Base-by-base conservation (phyloP, 2,888 invertebrate genomes). In the Drosophila robusta region DNA sequence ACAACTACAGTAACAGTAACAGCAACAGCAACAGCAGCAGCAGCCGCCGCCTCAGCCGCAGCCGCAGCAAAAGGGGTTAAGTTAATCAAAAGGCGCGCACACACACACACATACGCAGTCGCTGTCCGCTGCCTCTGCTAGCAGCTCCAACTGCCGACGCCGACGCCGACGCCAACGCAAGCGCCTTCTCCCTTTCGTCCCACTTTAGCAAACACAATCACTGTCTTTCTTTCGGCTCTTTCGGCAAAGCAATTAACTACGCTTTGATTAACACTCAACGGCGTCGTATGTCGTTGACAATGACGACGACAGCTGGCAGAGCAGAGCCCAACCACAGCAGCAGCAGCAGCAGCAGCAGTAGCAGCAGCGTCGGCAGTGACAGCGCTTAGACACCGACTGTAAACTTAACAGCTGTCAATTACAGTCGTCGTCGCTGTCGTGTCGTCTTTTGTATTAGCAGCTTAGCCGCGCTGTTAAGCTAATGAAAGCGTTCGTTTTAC, bases 211-310 rank as follows among this genome's bases (percentile, higher is more conserved):
- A 63, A 55, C 70, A 71, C 75, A 87, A 87, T 85, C 87, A 80
- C 64, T 80, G 82, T 78, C 78, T 83, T 87, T 81, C 75, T 80
- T 84, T 80, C 64, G 72, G 72, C 77, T 80, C 69, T 75, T 82
- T 85, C 80, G 75, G 80, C 80, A 82, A 82, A 82, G 80, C 89
- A 89, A 89, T 89, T 89, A 89, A 87, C 81, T 80, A 85, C 80
- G 89, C 89, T 89, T 89, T 89, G 89, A 89, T 89, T 89, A 89
- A 89, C 89, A 86, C 89, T 85, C 85, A 65, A 68, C 83, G 58
- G 36, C 67, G 55, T 62, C 63, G 67, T 39, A 41, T 52, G 62
- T 56, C 80, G 82, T 82, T 87, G 78, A 85, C 85, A 87, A 84
- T 67, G 71, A 74, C 84, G 81, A 80, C 87, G 86, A 84, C 84